phyloP scores from a whole-genome alignment of 2,888 invertebrate species.

The Ischnura elegans region DNA sequence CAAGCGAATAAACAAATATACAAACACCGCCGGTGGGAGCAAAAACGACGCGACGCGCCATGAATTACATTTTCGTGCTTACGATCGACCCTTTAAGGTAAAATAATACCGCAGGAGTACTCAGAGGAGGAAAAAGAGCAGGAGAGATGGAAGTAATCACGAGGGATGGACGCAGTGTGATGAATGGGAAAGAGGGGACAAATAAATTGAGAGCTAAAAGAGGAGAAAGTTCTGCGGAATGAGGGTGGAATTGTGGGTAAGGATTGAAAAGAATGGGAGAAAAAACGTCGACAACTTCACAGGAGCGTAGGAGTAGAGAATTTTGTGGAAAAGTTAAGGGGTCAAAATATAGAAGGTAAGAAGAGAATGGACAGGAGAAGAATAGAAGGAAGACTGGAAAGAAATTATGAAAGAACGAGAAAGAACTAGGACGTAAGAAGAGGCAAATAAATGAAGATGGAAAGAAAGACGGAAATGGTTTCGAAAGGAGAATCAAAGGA shows the following conservation, averaged over 20 bases:
- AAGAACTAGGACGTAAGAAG: too few species aligned
- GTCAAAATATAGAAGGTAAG: not conserved
- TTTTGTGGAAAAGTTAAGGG: too few species aligned
- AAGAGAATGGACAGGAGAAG: not conserved
- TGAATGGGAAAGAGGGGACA: not conserved
- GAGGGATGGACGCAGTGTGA: not conserved
- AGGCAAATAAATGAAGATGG: too few species aligned
- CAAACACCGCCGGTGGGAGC: not conserved
- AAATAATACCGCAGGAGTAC: not conserved
- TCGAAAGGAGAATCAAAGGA: not conserved
- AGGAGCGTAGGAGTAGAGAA: too few species aligned
- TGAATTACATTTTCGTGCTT: not conserved
- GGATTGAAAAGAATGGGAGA: too few species aligned
- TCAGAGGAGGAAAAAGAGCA: too few species aligned
- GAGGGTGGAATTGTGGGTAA: too few species aligned
- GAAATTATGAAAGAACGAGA: too few species aligned
- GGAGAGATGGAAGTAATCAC: not conserved
- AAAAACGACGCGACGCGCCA: not conserved
- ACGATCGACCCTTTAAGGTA: not conserved
- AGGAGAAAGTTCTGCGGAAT: too few species aligned
- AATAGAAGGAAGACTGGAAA: too few species aligned
- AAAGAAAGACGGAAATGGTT: not conserved
- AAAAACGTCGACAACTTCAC: too few species aligned
- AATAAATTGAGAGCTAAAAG: too few species aligned
- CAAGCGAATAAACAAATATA: not conserved